Evolutionary conservation across 2,888 invertebrate species (phyloP).

Genomic region (Norana najaformis): DNA sequence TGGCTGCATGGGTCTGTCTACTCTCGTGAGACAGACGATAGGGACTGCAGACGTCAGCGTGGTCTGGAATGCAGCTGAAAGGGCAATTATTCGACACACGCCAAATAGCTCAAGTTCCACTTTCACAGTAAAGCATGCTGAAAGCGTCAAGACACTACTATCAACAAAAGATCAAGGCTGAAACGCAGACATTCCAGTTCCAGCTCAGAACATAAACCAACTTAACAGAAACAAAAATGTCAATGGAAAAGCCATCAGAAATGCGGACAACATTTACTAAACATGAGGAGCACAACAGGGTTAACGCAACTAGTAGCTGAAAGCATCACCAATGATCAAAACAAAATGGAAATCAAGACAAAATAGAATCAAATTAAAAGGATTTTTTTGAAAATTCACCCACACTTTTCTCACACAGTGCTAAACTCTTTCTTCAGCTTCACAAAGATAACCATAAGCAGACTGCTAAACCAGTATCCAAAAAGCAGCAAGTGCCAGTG

Average conservation of each 20-base stretch:
- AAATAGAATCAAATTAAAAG: not conserved
- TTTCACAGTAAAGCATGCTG: not conserved
- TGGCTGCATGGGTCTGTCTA: not conserved
- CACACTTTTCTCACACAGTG: not conserved
- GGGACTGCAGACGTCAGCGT: not conserved
- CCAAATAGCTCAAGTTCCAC: not conserved
- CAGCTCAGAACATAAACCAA: not conserved
- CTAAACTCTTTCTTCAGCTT: not conserved
- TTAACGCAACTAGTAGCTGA: not conserved
- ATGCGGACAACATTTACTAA: not conserved
- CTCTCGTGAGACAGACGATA: not conserved
- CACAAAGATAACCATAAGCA: not conserved
- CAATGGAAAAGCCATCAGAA: not conserved
- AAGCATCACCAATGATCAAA: not conserved
- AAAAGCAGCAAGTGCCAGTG: not conserved
- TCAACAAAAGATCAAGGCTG: not conserved
- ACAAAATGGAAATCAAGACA: not conserved
- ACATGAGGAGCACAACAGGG: not conserved
- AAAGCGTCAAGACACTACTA: slow-evolving; percentile 4
- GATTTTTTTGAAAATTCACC: not conserved
- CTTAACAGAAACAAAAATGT: not conserved
- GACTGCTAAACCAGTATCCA: not conserved
- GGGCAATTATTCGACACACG: not conserved
- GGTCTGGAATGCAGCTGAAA: not conserved
- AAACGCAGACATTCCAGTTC: not conserved